Base-by-base conservation (phyloP, 2,888 invertebrate genomes). In the Stratiomys singularior region DNA sequence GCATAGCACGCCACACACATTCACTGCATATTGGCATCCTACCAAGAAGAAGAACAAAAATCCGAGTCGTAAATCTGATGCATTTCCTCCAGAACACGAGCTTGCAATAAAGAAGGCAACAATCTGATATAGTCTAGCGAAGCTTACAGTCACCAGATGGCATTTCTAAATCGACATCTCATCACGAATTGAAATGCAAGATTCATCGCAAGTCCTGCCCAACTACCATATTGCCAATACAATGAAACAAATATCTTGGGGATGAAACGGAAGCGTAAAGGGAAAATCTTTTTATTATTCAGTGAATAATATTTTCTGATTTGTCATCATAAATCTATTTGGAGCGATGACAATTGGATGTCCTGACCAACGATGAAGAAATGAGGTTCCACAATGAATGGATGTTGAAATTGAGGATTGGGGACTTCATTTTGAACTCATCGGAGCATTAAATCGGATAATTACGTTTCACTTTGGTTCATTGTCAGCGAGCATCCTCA, bases 291-390 rank as follows among this genome's bases (percentile, higher is more conserved):
- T 30, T 72, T 74, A 58, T 74, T 44, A 56, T 72, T 21, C 58
- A 18, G 71, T 44, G 58, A 71, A 69, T 64, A 77, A 78, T 69
- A 76, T 77, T 78, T 78, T 74, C 71, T 78, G 78, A 78, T 78
- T 78, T 77, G 78, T 78, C 78, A 78, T 78, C 78, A 78, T 78
- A 78, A 78, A 78, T 78, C 77, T 66, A 77, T 76, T 78, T 78
- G 72, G 78, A 66, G 76, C 72, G 71, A 77, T 78, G 77, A 64
- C 78, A 74, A 74, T 69, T 69, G 47, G 47, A 69, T 69, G 47
- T 47, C 27, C 47, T 23, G 15, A 46, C 46, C 69, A 27, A 37
- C 9, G 37, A 9, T 9, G 9, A 3, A 37, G 37, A 37, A 3
- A 30, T 60, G 21, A 9, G 25, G 44, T 67, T 9, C n/a, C 13